Evolutionary conservation across 2,113 vertebrate genomes (phyloP).

Genomic region (Furnarius figulus): DNA sequence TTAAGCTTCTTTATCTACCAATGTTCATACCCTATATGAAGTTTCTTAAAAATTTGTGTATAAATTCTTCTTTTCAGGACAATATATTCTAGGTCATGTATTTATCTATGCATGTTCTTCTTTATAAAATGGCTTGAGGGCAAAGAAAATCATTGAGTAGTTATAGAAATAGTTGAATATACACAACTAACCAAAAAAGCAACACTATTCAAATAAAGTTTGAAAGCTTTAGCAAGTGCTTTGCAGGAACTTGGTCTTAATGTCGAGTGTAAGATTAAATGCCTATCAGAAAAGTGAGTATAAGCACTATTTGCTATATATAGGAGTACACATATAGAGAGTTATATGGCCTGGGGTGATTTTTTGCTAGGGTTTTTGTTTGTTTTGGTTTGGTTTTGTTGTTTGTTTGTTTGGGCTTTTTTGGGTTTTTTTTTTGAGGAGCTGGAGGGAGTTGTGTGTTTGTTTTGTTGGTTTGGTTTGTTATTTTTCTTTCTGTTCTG

Average conservation of each 20-base stretch:
- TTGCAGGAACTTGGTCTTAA: background rate
- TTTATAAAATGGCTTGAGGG: background rate
- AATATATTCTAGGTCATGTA: background rate
- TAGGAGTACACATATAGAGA: background rate
- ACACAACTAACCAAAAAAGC: background rate
- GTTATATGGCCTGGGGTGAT: fast-evolving
- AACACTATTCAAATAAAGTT: background rate
- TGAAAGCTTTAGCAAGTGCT: background rate
- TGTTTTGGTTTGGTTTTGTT: too few relatives aligned
- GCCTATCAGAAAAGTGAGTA: background rate
- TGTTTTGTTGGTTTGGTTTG: too few relatives aligned
- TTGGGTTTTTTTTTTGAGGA: too few relatives aligned
- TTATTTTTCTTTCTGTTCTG: too few relatives aligned
- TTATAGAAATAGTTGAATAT: background rate
- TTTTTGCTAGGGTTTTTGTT: too few relatives aligned
- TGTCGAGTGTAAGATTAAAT: background rate
- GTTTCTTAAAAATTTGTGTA: background rate
- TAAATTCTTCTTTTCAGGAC: background rate
- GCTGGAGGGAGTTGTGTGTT: too few relatives aligned
- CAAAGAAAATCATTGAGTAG: background rate
- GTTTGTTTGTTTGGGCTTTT: too few relatives aligned
- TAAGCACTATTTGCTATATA: background rate
- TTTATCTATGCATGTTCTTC: background rate
- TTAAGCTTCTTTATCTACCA: background rate
- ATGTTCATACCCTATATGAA: fast-evolving